These are phyloP conservation scores for Brachionus paranguensis DNA, from an alignment of 1,140 invertebrate species.

Conservation along the genomic window DNA sequence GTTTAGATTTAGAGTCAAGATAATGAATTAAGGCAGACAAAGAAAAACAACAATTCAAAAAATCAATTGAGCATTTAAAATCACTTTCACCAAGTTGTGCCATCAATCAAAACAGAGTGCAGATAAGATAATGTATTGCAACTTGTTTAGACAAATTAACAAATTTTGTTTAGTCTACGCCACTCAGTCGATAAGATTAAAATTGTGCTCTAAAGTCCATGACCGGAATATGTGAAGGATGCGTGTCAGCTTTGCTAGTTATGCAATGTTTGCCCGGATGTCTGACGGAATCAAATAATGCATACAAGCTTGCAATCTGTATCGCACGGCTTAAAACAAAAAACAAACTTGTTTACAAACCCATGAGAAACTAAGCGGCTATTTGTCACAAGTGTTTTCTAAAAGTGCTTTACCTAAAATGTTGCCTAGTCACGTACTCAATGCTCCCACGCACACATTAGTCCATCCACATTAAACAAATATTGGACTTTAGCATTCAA, in stretches of 20 bases:
- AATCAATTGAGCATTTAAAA: not conserved
- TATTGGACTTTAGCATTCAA: not conserved
- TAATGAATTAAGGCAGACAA: not conserved
- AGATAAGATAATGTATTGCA: not conserved
- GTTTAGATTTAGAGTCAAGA: not conserved
- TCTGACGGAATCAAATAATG: not conserved
- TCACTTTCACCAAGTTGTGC: not conserved
- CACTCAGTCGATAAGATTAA: not conserved
- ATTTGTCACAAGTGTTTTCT: not conserved
- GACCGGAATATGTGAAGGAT: not conserved
- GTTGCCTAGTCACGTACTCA: slow-evolving; percentile 17
- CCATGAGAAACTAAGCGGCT: not conserved
- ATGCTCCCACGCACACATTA: not conserved
- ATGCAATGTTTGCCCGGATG: not conserved
- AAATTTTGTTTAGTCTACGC: not conserved
- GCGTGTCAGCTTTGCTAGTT: not conserved
- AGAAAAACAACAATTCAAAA: not conserved
- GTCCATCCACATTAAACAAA: not conserved
- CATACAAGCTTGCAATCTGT: not conserved
- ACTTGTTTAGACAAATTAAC: not conserved
- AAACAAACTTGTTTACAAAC: not conserved
- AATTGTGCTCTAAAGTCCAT: not conserved
- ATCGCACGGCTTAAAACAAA: not conserved
- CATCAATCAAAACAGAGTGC: not conserved
- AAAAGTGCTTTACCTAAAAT: not conserved